phyloP scores from a whole-genome alignment of 2,113 vertebrate species.

The Percina caprodes region DNA sequence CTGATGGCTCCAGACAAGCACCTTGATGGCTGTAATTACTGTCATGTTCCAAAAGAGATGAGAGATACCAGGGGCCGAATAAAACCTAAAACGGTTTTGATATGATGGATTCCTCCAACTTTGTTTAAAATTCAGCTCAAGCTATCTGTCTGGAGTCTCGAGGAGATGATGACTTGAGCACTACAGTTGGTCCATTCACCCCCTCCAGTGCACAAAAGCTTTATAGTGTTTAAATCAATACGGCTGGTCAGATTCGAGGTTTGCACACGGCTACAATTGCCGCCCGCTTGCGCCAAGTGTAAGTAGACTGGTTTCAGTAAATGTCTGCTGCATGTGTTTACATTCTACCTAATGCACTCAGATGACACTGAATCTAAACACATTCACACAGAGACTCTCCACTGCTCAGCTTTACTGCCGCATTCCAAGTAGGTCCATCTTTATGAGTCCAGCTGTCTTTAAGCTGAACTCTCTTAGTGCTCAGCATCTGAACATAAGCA shows the following conservation, averaged over 20 bases:
- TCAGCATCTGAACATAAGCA: conserved; percentile 57
- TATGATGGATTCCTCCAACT: conserved; percentile 94
- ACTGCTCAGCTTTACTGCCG: conserved; percentile 70
- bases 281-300: conserved; percentile 31
- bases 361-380: conserved; percentile 80
- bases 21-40: conserved; percentile 98
- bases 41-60: conserved; percentile 92
- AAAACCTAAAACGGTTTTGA: conserved; percentile 98
- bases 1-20: conserved; percentile 89
- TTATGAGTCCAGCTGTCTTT: conserved; percentile 74
- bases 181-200: conserved; percentile 40
- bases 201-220: conserved; percentile 13
- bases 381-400: conserved; percentile 75
- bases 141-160: conserved; percentile 90
- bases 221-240: conserved; percentile 46
- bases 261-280: conserved; percentile 24
- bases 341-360: conserved; percentile 78
- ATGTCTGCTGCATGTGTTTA: conserved; percentile 78
- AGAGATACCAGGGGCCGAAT: conserved; percentile 96
- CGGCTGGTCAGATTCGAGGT: conserved; percentile 23
- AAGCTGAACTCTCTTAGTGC: conserved; percentile 54
- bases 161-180: conserved; percentile 80
- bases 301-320: conserved; percentile 69
- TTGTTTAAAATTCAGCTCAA: conserved; percentile 96
- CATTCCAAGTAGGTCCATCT: conserved; percentile 72